phyloP scores from a whole-genome alignment of 2,113 vertebrate genomes.

The Coturnix japonica region DNA sequence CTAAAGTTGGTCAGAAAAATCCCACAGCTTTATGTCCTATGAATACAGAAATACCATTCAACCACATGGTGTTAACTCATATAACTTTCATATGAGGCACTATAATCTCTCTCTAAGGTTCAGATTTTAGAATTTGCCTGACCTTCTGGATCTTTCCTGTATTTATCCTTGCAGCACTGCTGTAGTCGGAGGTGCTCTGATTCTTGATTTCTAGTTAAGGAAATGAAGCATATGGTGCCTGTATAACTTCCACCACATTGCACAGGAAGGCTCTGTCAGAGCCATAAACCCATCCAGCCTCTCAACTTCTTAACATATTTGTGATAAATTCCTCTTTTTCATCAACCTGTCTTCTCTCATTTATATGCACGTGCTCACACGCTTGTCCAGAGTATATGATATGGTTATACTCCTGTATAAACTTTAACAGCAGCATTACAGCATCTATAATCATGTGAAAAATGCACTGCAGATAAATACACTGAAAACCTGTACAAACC shows the following conservation, averaged over 20 bases:
- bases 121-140: neutral
- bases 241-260: neutral
- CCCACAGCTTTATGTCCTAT: neutral
- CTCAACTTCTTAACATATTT: neutral
- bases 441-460: neutral
- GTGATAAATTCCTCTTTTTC: neutral
- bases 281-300: neutral
- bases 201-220: neutral
- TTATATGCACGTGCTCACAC: no score
- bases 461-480: neutral
- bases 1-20: neutral
- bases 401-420: neutral
- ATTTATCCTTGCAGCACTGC: neutral
- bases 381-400: rapidly evolving
- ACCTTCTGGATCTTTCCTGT: neutral
- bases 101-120: neutral
- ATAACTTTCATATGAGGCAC: neutral
- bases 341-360: neutral
- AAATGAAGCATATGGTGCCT: neutral
- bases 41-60: neutral
- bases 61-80: neutral
- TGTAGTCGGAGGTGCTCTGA: neutral
- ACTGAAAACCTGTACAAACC: neutral
- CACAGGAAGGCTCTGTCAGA: neutral
- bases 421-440: neutral